Percentiles rank a stretch among this genome's conserved stretches.
Evolutionary conservation across 2,797 vertebrate species (phyloP).

Genomic region (Rhabdomys pumilio): DNA sequence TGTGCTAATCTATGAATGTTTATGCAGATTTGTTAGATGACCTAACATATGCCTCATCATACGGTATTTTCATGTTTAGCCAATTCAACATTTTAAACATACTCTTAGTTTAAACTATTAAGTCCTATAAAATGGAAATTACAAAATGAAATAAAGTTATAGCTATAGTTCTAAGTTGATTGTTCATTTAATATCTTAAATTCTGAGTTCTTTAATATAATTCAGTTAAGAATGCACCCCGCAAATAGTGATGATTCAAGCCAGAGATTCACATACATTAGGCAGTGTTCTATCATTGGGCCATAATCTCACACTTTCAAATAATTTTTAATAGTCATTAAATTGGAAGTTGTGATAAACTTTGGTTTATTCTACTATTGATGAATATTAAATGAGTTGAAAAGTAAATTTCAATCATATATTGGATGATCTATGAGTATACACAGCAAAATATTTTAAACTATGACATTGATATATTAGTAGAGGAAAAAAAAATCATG

Average conservation of each 20-base stretch:
- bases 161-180: background rate
- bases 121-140: conserved; percentile 12
- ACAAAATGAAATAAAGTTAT: conserved; percentile 17
- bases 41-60: background rate
- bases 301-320: background rate
- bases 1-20: conserved; percentile 13
- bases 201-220: conserved; percentile 10
- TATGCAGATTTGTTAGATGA: conserved; percentile 40
- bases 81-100: conserved; percentile 42
- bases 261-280: background rate
- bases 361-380: conserved; percentile 16
- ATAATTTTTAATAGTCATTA: conserved; percentile 9
- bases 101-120: conserved; percentile 19
- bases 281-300: background rate
- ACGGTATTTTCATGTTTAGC: conserved; percentile 35
- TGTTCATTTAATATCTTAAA: conserved; percentile 40
- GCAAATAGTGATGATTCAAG: background rate
- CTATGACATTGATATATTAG: background rate
- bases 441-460: conserved; percentile 18
- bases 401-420: conserved; percentile 38
- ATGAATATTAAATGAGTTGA: conserved; percentile 32
- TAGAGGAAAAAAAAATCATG: conserved; percentile 51
- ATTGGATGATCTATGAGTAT: conserved; percentile 11
- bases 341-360: background rate
- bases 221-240: background rate